phyloP scores from a whole-genome alignment of 2,888 invertebrate genomes.

The Pollenia griseotomentosa region DNA sequence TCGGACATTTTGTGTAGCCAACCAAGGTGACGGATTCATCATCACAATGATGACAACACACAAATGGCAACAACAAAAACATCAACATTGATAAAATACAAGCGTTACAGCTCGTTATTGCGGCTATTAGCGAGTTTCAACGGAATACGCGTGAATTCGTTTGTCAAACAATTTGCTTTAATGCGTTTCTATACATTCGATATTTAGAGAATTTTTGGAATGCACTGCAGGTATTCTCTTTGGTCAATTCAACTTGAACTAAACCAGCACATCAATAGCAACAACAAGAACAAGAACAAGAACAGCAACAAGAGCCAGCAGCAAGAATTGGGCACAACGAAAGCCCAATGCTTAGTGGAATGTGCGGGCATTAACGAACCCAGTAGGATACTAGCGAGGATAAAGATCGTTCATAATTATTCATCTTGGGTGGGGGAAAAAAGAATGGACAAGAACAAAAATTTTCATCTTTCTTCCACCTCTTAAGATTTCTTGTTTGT shows the following conservation, averaged over 20 bases:
- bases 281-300: not conserved
- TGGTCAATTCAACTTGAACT: conserved; percentile 64
- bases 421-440: conserved; percentile 81
- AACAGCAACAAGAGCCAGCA: not conserved
- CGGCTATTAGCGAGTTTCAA: conserved; percentile 82
- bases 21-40: conserved; percentile 80
- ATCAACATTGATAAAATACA: conserved; percentile 31
- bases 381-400: conserved; percentile 82
- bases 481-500: conserved; percentile 28
- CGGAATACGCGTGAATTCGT: conserved; percentile 83
- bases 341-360: conserved; percentile 72
- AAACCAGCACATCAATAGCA: conserved; percentile 37
- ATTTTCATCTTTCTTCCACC: conserved; percentile 36
- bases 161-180: conserved; percentile 71
- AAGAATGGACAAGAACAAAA: conserved; percentile 48
- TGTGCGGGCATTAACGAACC: conserved; percentile 82
- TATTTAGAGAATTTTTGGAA: conserved; percentile 80
- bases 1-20: conserved; percentile 13
- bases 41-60: conserved; percentile 65
- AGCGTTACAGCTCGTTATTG: conserved; percentile 76
- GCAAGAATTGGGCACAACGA: conserved; percentile 15
- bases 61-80: conserved; percentile 10
- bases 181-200: conserved; percentile 52
- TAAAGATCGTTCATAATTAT: conserved; percentile 84
- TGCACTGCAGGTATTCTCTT: conserved; percentile 80